These are phyloP conservation scores for Helicolenus hilgendorfi DNA, from an alignment of 2,797 vertebrate genomes.

Conservation along the genomic window DNA sequence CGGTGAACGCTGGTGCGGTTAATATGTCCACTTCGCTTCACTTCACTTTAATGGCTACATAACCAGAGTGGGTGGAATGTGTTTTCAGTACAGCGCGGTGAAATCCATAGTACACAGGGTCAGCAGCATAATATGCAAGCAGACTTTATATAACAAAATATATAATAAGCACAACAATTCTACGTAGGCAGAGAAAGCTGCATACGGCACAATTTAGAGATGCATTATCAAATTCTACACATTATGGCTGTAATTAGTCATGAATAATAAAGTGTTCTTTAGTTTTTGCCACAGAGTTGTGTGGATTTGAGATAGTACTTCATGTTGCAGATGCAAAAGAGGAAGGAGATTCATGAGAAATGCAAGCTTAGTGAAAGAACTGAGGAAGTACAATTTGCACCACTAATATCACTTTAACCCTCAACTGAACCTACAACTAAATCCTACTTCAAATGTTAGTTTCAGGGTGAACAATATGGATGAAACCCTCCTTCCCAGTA, in stretches of 20 bases:
- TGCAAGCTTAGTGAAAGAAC: not conserved
- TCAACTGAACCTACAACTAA: not conserved
- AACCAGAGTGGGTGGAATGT: not conserved
- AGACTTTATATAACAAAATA: not conserved
- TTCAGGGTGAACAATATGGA: not conserved
- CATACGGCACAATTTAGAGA: not conserved
- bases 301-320: not conserved
- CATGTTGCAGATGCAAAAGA: not conserved
- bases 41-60: not conserved
- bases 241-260: not conserved
- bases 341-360: not conserved
- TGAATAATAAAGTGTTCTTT: not conserved
- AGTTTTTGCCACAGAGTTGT: not conserved
- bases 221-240: not conserved
- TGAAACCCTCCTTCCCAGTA: not conserved
- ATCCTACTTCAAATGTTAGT: not conserved
- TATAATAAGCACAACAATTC: not conserved
- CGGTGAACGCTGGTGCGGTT: not conserved
- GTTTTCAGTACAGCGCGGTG: not conserved
- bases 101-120: not conserved
- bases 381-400: not conserved
- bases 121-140: not conserved
- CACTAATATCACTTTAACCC: not conserved
- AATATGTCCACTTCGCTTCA: not conserved
- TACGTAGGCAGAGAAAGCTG: not conserved